phyloP scores from a whole-genome alignment of 2,113 vertebrate species.

The Pterocles gutturalis region DNA sequence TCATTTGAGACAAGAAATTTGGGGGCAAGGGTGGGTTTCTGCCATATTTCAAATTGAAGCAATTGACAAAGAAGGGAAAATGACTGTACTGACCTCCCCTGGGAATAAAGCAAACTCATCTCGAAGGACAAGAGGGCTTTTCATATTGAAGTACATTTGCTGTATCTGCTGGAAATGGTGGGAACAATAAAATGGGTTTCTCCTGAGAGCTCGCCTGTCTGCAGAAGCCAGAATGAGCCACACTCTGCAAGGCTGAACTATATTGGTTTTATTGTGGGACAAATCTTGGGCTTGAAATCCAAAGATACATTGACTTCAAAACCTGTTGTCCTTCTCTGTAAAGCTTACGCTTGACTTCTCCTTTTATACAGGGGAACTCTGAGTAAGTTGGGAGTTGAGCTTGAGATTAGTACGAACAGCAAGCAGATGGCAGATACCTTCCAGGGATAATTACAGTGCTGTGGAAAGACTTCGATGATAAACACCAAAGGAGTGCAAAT shows the following conservation, averaged over 20 bases:
- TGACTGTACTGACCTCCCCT: not conserved
- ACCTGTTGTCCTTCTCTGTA: not conserved
- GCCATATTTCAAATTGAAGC: constrained; percentile 29
- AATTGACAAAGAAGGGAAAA: constrained; percentile 12
- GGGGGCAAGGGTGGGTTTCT: constrained; percentile 15
- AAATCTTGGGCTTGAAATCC: not conserved
- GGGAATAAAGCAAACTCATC: constrained; percentile 31
- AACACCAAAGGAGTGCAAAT: constrained; percentile 35
- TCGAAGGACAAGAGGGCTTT: constrained; percentile 7
- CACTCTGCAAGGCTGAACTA: not conserved
- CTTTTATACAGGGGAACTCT: not conserved
- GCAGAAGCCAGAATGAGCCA: not conserved
- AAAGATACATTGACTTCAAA: not conserved
- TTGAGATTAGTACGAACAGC: not conserved
- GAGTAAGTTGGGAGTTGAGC: not conserved
- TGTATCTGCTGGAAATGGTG: not conserved
- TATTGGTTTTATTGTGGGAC: not conserved
- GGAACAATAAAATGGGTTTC: not conserved
- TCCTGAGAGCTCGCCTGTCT: not conserved
- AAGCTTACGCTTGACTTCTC: not conserved
- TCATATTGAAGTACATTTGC: not conserved
- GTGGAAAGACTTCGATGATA: not conserved
- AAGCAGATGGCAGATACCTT: constrained; percentile 62
- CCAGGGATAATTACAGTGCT: constrained; percentile 56
- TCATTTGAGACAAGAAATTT: constrained; percentile 18